phyloP scores from a whole-genome alignment of 1,140 invertebrate species.

The Hyles euphorbiae region DNA sequence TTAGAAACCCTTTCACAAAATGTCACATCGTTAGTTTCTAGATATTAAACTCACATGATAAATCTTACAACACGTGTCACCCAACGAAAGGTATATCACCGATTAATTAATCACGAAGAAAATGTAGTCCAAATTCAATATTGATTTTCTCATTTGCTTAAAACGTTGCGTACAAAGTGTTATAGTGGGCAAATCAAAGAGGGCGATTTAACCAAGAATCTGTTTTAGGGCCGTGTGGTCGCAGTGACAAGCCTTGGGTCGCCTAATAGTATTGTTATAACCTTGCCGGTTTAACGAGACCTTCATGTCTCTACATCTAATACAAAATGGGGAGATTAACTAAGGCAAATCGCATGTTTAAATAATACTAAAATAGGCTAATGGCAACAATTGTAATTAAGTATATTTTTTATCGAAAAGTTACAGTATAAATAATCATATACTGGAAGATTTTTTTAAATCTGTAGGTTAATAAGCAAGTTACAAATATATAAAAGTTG shows the following conservation, averaged over 20 bases:
- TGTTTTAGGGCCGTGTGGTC: conserved; percentile 24
- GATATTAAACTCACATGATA: too few species aligned
- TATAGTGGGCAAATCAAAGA: conserved; percentile 23
- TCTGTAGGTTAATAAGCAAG: too few species aligned
- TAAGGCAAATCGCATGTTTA: not conserved
- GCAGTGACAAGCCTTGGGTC: conserved; percentile 21
- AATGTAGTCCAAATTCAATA: not conserved
- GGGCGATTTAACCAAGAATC: conserved; percentile 20
- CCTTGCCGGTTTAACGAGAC: conserved; percentile 19
- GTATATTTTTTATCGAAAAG: too few species aligned
- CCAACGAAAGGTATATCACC: too few species aligned
- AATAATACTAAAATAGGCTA: too few species aligned
- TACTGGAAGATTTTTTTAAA: too few species aligned
- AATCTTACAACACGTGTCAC: too few species aligned
- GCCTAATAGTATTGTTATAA: conserved; percentile 29
- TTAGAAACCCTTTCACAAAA: too few species aligned
- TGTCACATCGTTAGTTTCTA: too few species aligned
- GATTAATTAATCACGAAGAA: not conserved
- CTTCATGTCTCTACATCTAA: conserved; percentile 4
- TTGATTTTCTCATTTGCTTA: conserved; percentile 12
- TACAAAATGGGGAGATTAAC: not conserved
- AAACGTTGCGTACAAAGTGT: conserved; percentile 8
- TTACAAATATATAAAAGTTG: too few species aligned
- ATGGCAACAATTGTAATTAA: too few species aligned
- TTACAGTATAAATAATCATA: too few species aligned